These are phyloP conservation scores for Bryconaethiops microstoma DNA, from an alignment of 2,797 vertebrate species.

Conservation along the genomic window DNA sequence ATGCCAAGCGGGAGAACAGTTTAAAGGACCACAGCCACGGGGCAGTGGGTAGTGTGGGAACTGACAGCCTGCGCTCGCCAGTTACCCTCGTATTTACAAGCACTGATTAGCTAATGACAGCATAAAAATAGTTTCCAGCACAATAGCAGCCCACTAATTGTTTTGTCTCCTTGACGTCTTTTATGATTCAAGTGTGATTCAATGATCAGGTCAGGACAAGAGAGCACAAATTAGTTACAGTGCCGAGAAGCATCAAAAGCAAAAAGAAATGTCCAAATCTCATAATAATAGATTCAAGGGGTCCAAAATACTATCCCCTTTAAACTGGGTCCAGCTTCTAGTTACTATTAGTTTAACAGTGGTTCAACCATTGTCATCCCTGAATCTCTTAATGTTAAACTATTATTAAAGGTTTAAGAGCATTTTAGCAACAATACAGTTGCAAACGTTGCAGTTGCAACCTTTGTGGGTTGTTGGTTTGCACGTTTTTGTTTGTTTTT, in stretches of 20 bases:
- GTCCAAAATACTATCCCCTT: not conserved
- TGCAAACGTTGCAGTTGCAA: not conserved
- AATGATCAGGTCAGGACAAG: slow-evolving; percentile 5
- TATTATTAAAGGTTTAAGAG: not conserved
- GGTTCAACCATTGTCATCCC: not conserved
- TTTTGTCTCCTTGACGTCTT: slow-evolving; percentile 20
- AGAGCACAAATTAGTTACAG: not conserved
- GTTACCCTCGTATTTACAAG: slow-evolving; percentile 48
- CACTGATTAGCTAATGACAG: slow-evolving; percentile 50
- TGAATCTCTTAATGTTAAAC: too few species aligned
- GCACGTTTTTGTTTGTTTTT: slow-evolving; percentile 11
- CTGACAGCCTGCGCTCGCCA: slow-evolving; percentile 29
- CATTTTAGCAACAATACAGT: not conserved
- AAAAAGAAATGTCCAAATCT: not conserved
- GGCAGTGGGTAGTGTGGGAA: slow-evolving; percentile 56
- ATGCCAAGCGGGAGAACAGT: slow-evolving; percentile 69
- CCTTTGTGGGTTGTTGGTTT: slow-evolving; percentile 5
- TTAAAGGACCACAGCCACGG: slow-evolving; percentile 43
- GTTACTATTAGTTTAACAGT: not conserved
- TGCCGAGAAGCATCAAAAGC: not conserved
- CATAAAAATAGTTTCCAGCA: slow-evolving; percentile 35
- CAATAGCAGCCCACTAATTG: slow-evolving; percentile 43
- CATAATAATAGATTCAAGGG: not conserved
- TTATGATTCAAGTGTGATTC: slow-evolving; percentile 14
- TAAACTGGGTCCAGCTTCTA: not conserved